Evolutionary conservation across 2,888 invertebrate genomes (phyloP), one percentile per base, ranked within the genome.

Genomic region (Pachycephus smyrnensis): DNA sequence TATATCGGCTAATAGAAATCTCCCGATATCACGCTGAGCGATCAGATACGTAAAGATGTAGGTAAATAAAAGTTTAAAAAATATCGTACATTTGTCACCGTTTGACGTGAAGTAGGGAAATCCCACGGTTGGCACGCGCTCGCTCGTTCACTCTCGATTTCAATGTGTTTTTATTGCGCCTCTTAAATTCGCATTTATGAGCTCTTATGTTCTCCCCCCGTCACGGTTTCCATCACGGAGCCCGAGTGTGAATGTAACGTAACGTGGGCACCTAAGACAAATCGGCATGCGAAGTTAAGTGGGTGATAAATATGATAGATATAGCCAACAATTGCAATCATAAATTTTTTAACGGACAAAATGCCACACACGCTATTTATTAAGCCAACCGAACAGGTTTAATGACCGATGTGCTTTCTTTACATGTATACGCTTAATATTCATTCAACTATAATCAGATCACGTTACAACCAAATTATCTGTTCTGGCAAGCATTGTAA

Each of bases 121-220:
- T 86, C 84, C 82, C 82, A 77, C 75, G 78, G 76, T 80, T 80
- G 87, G 88, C 89, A 88, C 90, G 89, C 86, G 89, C 85, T 86
- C 83, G 86, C 86, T 89, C 89, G 87, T 90, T 91, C 89, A 91
- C 91, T 91, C 91, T 91, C 91, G 89, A 91, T 91, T 91, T 91
- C 90, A 91, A 90, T 90, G 91, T 91, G 91, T 91, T 91, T 91
- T 91, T 91, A 91, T 91, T 91, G 89, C 91, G 89, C 90, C 91
- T 91, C 90, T 91, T 91, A 91, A 91, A 91, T 91, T 91, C 91
- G 88, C 91, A 91, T 91, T 91, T 91, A 91, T 91, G 91, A 91
- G 91, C 91, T 91, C 90, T 91, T 91, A 91, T 90, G 90, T 87
- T 88, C 88, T 88, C 86, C 85, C 55, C 88, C 83, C 86, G 83